Percentiles rank a stretch among this genome's conserved stretches.
These are phyloP conservation scores for Palythoa heliodiscus DNA, from an alignment of 92 coral and sea anemone genomes.

Conservation along the genomic window DNA sequence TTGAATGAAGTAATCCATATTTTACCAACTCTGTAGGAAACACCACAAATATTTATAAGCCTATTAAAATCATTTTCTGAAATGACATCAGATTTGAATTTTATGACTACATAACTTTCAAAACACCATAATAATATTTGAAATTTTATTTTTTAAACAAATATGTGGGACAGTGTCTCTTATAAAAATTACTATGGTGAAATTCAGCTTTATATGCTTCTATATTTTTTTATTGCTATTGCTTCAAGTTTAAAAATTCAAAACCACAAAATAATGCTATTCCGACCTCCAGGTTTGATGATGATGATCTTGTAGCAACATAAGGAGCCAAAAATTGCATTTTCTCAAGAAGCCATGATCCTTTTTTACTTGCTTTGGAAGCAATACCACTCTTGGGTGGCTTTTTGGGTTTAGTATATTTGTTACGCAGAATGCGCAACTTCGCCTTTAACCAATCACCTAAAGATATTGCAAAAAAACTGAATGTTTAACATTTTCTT, in stretches of 20 bases:
- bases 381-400: conserved; percentile 13
- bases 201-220: conserved; percentile 2
- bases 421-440: neutral
- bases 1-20: conserved; percentile 1
- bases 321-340: conserved; percentile 15
- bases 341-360: conserved; percentile 6
- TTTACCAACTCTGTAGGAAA: neutral
- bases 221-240: neutral
- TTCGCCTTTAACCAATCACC: conserved; percentile 1
- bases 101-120: neutral
- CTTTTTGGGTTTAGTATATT: conserved; percentile 7
- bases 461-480: neutral
- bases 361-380: conserved; percentile 9
- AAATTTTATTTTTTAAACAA: too few species aligned
- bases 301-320: conserved; percentile 7
- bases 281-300: conserved; percentile 18
- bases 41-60: neutral
- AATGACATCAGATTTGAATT: neutral
- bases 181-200: neutral
- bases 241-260: neutral
- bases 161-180: neutral
- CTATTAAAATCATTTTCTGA: conserved; percentile 1
- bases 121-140: neutral
- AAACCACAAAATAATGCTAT: neutral
- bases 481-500: neutral